phyloP scores from a whole-genome alignment of 2,888 invertebrate genomes.

The Caenorhabditis panamensis region DNA sequence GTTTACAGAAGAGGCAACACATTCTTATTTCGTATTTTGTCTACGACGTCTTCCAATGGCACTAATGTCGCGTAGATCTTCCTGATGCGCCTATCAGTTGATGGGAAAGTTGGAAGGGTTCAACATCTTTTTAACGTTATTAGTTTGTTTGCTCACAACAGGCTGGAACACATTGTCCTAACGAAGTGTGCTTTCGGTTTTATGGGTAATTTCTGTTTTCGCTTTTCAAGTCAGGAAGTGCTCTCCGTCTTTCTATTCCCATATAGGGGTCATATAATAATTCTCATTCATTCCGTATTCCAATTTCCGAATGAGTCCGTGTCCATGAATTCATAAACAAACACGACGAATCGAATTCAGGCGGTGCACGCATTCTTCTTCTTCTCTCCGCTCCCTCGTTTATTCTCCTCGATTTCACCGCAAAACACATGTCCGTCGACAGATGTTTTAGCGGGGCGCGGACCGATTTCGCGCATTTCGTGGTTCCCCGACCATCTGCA shows the following conservation, averaged over 20 bases:
- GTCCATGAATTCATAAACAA: constrained; percentile 51
- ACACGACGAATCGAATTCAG: constrained; percentile 41
- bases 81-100: too few relatives aligned
- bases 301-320: not conserved
- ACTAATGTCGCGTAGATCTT: too few relatives aligned
- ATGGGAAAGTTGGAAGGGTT: too few relatives aligned
- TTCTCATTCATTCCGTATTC: constrained; percentile 5
- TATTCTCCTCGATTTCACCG: constrained; percentile 11
- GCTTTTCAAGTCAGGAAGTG: too few relatives aligned
- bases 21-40: not conserved
- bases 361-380: constrained; percentile 24
- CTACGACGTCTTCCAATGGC: too few relatives aligned
- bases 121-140: too few relatives aligned
- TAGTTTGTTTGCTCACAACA: too few relatives aligned
- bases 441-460: constrained; percentile 48
- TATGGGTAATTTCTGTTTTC: too few relatives aligned
- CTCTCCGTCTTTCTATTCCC: too few relatives aligned
- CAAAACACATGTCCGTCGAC: constrained; percentile 47
- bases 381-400: constrained; percentile 10
- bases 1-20: not conserved
- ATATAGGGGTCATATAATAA: not conserved
- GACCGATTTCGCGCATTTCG: constrained; percentile 38
- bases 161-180: too few relatives aligned
- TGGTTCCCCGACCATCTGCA: constrained; percentile 32
- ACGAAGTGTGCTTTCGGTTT: too few relatives aligned